Percentiles rank a stretch among this genome's conserved stretches.
Evolutionary conservation across 2,888 invertebrate genomes (phyloP).

Genomic region (Sphaerophoria taeniata): DNA sequence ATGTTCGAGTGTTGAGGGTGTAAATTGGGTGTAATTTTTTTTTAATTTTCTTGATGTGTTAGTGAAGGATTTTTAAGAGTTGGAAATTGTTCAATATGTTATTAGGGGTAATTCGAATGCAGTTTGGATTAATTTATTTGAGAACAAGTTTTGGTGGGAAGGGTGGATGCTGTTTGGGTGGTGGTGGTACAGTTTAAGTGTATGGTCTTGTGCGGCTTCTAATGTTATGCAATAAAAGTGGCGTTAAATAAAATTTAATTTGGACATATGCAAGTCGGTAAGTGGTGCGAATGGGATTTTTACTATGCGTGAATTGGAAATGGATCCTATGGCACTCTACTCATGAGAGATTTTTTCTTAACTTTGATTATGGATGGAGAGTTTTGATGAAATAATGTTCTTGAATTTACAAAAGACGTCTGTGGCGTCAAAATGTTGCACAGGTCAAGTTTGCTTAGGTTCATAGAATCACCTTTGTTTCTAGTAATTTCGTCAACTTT

Average conservation of each 20-base stretch:
- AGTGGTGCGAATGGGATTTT: constrained; percentile 59
- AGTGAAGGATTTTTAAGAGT: neutral
- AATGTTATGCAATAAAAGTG: constrained; percentile 67
- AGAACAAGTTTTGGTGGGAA: neutral
- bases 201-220: constrained; percentile 52
- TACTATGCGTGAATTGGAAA: too few relatives aligned
- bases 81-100: neutral
- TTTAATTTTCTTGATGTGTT: neutral
- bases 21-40: constrained; percentile 61
- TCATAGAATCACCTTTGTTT: too few relatives aligned
- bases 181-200: neutral
- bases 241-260: constrained; percentile 66
- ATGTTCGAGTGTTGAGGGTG: constrained; percentile 72
- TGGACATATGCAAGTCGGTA: constrained; percentile 44
- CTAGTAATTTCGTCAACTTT: too few relatives aligned
- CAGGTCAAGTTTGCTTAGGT: too few relatives aligned
- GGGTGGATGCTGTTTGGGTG: constrained; percentile 34
- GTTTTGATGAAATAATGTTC: too few relatives aligned
- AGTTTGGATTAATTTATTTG: neutral
- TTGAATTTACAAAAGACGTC: too few relatives aligned
- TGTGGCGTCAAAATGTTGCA: too few relatives aligned
- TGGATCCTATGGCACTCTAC: too few relatives aligned
- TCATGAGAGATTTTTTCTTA: too few relatives aligned
- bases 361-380: too few relatives aligned
- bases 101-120: constrained; percentile 33